A percentile compares a stretch with the other conserved stretches of the same genome.
phyloP scores from a whole-genome alignment of 2,113 vertebrate genomes.

The Ceuthmochares aereus region DNA sequence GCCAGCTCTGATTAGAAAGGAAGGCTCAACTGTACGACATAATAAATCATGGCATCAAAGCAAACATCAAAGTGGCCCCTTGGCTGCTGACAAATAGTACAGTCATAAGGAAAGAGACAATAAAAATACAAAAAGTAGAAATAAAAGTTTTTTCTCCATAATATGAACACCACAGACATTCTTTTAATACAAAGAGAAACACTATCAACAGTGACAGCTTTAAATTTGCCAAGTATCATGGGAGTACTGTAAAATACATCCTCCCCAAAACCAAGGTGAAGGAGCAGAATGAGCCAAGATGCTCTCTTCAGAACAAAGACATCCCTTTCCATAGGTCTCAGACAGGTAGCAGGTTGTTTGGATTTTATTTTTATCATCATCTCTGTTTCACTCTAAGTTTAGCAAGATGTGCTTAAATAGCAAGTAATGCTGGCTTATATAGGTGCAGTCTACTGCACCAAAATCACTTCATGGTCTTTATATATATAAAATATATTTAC shows the following conservation, averaged over 20 bases:
- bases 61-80: conserved; percentile 43
- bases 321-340: conserved; percentile 21
- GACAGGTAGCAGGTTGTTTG: background rate
- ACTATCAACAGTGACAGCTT: conserved; percentile 69
- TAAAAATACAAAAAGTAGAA: conserved; percentile 59
- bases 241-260: conserved; percentile 60
- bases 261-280: conserved; percentile 56
- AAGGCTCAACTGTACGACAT: conserved; percentile 23
- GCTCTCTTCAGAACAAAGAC: conserved; percentile 28
- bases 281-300: conserved; percentile 45
- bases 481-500: background rate
- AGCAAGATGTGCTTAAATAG: conserved; percentile 22
- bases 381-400: background rate
- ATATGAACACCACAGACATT: conserved; percentile 67
- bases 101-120: conserved; percentile 41
- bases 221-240: conserved; percentile 72
- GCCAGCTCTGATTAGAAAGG: conserved; percentile 56
- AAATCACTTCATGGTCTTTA: conserved; percentile 34
- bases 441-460: background rate
- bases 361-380: background rate
- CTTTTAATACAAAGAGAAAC: conserved; percentile 67
- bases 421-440: background rate
- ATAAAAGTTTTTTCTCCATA: conserved; percentile 17
- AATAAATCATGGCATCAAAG: conserved; percentile 54
- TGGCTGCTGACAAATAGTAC: conserved; percentile 8